Evolutionary conservation across 2,113 vertebrate species (phyloP).

Genomic region (Urocitellus parryii): DNA sequence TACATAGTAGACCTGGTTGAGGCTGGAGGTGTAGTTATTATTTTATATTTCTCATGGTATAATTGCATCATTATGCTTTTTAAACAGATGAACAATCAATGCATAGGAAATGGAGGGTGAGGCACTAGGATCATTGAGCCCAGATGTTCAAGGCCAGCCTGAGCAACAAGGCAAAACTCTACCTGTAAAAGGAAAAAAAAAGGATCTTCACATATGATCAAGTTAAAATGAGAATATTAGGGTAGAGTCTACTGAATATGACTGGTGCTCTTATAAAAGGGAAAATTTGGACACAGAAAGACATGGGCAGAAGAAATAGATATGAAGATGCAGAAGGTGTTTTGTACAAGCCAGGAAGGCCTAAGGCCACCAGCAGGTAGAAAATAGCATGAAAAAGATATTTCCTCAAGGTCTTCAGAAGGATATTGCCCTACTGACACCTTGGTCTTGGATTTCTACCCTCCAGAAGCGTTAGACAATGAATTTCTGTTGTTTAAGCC

Average conservation of each 20-base stretch:
- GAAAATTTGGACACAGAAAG: neutral
- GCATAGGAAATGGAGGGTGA: neutral
- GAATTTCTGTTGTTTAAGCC: neutral
- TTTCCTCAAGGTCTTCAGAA: neutral
- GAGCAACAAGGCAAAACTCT: neutral
- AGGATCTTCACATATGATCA: neutral
- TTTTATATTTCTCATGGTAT: slow-evolving; percentile 24
- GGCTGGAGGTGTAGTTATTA: neutral
- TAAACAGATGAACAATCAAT: neutral
- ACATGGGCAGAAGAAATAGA: neutral
- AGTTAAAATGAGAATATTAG: neutral
- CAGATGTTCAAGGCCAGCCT: neutral
- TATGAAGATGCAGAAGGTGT: neutral
- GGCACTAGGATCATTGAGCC: neutral
- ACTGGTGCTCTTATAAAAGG: neutral
- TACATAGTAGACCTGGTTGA: neutral
- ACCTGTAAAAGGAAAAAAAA: neutral
- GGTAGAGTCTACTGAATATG: neutral
- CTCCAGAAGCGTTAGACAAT: neutral
- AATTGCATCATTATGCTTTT: neutral
- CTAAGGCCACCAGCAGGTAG: neutral
- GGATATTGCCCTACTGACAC: neutral
- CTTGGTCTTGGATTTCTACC: neutral
- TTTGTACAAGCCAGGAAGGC: neutral
- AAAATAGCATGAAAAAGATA: neutral